These are phyloP conservation scores for Gopherus flavomarginatus DNA, from an alignment of 2,113 vertebrate genomes.

Conservation along the genomic window DNA sequence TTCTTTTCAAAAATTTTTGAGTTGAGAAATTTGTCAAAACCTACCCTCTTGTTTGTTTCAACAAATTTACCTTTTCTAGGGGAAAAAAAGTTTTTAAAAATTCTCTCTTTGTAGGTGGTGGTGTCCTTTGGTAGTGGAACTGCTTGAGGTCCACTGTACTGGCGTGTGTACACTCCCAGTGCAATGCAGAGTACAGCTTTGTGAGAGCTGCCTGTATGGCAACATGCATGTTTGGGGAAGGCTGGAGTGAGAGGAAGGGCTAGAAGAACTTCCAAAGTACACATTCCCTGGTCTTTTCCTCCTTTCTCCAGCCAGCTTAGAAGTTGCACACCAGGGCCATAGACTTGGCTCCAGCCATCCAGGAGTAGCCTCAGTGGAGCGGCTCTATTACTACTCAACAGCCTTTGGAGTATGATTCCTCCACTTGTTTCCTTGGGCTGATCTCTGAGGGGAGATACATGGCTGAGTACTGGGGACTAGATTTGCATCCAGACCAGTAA, in stretches of 20 bases:
- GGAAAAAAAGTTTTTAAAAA: neutral
- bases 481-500: neutral
- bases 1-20: neutral
- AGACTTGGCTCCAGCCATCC: neutral
- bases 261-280: neutral
- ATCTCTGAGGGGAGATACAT: neutral
- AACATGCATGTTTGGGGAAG: neutral
- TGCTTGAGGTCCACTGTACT: neutral
- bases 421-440: neutral
- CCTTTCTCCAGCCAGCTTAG: neutral
- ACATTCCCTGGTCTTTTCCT: neutral
- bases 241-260: neutral
- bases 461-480: neutral
- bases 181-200: constrained; percentile 1
- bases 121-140: constrained; percentile 3
- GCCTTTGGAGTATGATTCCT: neutral
- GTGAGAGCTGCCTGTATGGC: constrained; percentile 28
- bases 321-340: neutral
- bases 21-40: neutral
- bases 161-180: neutral
- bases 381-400: neutral
- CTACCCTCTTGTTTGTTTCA: neutral
- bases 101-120: constrained; percentile 34
- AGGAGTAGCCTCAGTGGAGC: neutral
- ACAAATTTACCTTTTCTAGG: neutral